These are phyloP conservation scores for Zele albiditarsus DNA, from an alignment of 2,888 invertebrate genomes.

Conservation along the genomic window DNA sequence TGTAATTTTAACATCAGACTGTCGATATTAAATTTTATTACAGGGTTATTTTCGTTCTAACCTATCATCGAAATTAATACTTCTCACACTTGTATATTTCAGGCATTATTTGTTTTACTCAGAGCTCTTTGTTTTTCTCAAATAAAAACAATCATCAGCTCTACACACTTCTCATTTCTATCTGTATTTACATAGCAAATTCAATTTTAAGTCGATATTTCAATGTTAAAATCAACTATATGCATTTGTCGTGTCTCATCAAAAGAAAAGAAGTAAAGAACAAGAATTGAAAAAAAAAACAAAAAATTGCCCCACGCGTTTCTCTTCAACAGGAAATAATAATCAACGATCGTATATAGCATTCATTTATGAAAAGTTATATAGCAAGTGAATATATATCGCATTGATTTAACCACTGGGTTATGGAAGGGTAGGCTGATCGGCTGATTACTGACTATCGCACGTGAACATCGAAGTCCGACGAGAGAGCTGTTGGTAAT, in stretches of 20 bases:
- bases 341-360: slow-evolving; percentile 35
- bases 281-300: neutral
- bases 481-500: slow-evolving; percentile 35
- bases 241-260: slow-evolving; percentile 40
- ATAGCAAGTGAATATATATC: neutral
- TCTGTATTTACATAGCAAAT: neutral
- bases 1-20: no score
- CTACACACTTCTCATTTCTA: neutral
- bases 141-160: neutral
- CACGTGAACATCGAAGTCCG: slow-evolving; percentile 35
- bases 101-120: no score
- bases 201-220: neutral
- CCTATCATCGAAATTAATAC: no score
- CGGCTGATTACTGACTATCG: slow-evolving; percentile 49
- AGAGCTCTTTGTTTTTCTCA: no score
- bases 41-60: no score
- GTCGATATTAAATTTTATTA: no score
- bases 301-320: neutral
- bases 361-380: neutral
- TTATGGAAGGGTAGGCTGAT: slow-evolving; percentile 53
- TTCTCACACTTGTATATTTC: no score
- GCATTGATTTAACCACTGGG: slow-evolving; percentile 60
- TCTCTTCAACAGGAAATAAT: slow-evolving; percentile 11
- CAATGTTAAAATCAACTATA: slow-evolving; percentile 32
- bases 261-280: neutral